Percentiles rank a stretch among this genome's conserved stretches.
These are phyloP conservation scores for Lissocephala sabroskyi DNA, from an alignment of 2,888 invertebrate genomes.

Conservation along the genomic window DNA sequence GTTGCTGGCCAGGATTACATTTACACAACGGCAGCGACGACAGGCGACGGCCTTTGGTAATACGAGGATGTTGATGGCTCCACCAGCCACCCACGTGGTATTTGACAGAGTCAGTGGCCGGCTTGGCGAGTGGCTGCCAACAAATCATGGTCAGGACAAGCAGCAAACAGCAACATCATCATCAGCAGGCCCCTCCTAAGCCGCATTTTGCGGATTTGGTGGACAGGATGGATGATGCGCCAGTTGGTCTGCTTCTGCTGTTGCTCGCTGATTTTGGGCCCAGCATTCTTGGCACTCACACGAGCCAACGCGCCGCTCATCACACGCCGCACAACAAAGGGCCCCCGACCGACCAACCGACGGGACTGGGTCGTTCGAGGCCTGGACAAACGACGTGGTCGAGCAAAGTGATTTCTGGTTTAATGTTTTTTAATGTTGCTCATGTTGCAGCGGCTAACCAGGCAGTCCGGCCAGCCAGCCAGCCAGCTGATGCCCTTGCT, in stretches of 20 bases:
- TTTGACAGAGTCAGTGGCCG: constrained; percentile 9
- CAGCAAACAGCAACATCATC: constrained; percentile 10
- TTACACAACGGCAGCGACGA: constrained; percentile 31
- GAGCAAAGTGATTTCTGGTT: constrained; percentile 63
- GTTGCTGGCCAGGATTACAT: constrained; percentile 44
- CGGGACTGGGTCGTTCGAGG: too few relatives aligned
- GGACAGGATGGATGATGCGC: neutral
- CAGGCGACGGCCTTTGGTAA: constrained; percentile 40
- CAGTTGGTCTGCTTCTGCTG: constrained; percentile 24
- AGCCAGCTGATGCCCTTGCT: constrained; percentile 32
- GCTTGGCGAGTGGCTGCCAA: constrained; percentile 49
- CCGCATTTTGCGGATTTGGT: constrained; percentile 60
- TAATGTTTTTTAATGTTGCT: constrained; percentile 66
- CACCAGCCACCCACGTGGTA: neutral
- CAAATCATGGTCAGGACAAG: constrained; percentile 57
- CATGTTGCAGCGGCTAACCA: constrained; percentile 49
- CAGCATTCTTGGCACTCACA: constrained; percentile 28
- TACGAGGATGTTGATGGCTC: constrained; percentile 29
- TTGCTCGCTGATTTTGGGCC: neutral
- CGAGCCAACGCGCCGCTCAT: constrained; percentile 4
- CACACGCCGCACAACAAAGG: constrained; percentile 8
- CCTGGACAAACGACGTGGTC: constrained; percentile 56
- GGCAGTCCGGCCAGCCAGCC: constrained; percentile 13
- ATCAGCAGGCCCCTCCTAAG: constrained; percentile 41
- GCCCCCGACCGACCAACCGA: neutral